Base-by-base conservation (phyloP, 2,797 vertebrate species). In the Cryptoblepharus egeriae region DNA sequence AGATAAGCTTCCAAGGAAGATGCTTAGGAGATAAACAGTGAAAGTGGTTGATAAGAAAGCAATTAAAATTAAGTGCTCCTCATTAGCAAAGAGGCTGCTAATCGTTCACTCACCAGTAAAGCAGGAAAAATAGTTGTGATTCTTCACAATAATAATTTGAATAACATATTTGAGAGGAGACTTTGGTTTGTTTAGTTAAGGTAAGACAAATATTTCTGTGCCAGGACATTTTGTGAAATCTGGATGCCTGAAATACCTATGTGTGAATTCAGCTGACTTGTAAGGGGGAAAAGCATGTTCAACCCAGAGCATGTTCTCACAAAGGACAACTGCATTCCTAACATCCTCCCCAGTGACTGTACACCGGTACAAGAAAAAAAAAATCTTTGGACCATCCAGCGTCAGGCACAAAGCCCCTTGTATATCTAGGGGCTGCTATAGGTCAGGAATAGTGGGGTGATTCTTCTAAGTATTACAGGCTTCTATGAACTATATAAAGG, bases 1-100 rank as follows among this genome's bases (percentile, higher is more conserved):
- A 82, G 57, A 86, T 82, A 74, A 75, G 75, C 70, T 69, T 82
- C 76, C 69, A 82, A 75, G 35, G 57, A 74, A 86, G 84, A 86
- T 86, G 70, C 70, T 28, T 77, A 42, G 70, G n/a, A 69, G 80
- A 82, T 82, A 73, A 85, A 63, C 71, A 80, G 55, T 52, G 60
- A 73, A 86, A 81, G 70, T 69, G 71, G 32, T 7, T 75, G 84
- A 82, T 86, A 82, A 82, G 80, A 79, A 86, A 86, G 69, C 63
- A 82, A 82, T 86, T 86, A 82, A 76, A 86, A 74, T 74, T 74
- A 82, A 77, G 28, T 3, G 26, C 60, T 30, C 37, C n/a, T 20
- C n/a, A 32, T 22, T 65, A 77, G 79, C 28, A 24, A 84, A 79
- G 70, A 75, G 75, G 28, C 22, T 69, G 75, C 80, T 86, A 86